phyloP scores from a whole-genome alignment of 2,797 vertebrate genomes.

The Aldrovandia affinis region DNA sequence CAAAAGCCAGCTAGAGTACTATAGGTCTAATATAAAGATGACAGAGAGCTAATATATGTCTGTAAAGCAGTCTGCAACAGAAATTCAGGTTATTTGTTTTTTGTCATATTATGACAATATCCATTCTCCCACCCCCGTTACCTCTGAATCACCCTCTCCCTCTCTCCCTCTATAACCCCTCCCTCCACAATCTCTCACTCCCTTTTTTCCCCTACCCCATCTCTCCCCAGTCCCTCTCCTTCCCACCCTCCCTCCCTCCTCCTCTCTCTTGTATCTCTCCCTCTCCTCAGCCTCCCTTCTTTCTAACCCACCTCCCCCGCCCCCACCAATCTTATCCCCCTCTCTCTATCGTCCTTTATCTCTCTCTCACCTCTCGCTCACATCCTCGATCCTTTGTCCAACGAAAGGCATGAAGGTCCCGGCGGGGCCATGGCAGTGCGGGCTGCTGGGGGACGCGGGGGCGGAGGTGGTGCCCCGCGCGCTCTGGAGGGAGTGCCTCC shows the following conservation, averaged over 20 bases:
- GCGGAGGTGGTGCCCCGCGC: constrained; percentile 78
- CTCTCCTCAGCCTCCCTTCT: not conserved
- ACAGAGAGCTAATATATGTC: not conserved
- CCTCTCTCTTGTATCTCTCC: not conserved
- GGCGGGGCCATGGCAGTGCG: constrained; percentile 56
- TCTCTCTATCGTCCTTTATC: constrained; percentile 3
- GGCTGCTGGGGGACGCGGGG: constrained; percentile 79
- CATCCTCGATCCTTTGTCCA: constrained; percentile 74
- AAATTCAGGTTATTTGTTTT: not conserved
- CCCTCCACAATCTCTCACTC: too few species aligned
- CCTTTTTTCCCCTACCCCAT: not conserved
- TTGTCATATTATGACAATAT: not conserved
- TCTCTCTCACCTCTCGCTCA: constrained; percentile 84
- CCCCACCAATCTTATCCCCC: not conserved
- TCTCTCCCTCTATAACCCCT: not conserved
- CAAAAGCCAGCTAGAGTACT: not conserved
- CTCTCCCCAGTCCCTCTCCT: not conserved
- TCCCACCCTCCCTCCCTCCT: not conserved
- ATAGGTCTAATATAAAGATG: not conserved
- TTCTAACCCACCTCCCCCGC: not conserved
- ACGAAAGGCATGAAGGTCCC: constrained; percentile 69
- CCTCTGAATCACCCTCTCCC: not conserved
- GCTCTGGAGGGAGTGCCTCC: constrained; percentile 88
- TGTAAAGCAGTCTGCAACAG: not conserved
- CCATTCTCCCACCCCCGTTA: not conserved